phyloP scores from a whole-genome alignment of 2,888 invertebrate genomes.

The Oxycera nigricornis region DNA sequence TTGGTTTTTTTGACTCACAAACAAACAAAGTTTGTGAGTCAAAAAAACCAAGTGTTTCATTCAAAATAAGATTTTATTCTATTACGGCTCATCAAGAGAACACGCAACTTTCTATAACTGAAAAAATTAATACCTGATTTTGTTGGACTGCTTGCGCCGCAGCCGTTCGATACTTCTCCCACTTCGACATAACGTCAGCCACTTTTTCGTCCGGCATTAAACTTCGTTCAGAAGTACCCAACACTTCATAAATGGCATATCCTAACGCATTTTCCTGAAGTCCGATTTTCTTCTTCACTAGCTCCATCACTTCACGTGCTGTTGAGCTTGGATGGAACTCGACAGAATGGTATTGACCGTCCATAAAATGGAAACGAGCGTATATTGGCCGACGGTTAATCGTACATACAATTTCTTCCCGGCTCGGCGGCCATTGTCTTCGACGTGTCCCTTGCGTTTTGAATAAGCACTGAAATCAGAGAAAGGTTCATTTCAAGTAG shows the following conservation, averaged over 20 bases:
- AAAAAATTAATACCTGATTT: too few species aligned
- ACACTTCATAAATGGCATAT: constrained; percentile 91
- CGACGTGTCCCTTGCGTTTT: constrained; percentile 78
- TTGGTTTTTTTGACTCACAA: too few species aligned
- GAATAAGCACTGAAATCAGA: constrained; percentile 68
- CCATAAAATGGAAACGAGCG: constrained; percentile 89
- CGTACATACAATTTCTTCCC: constrained; percentile 91
- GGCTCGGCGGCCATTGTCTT: constrained; percentile 88
- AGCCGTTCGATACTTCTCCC: constrained; percentile 86
- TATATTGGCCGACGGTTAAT: constrained; percentile 90
- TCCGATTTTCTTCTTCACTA: constrained; percentile 89
- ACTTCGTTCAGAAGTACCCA: constrained; percentile 86
- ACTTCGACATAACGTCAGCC: constrained; percentile 93
- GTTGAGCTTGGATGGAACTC: constrained; percentile 96
- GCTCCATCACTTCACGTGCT: constrained; percentile 85
- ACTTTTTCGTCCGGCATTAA: constrained; percentile 86
- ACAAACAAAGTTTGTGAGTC: too few species aligned
- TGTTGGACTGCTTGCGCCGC: constrained; percentile 66
- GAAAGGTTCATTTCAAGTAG: background rate
- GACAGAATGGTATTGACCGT: constrained; percentile 92
- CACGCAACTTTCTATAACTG: too few species aligned
- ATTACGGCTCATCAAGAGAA: too few species aligned
- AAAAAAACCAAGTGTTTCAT: too few species aligned
- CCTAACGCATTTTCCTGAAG: constrained; percentile 65
- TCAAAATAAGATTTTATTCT: too few species aligned